These are phyloP conservation scores for Orycteropus afer DNA, from an alignment of 2,113 vertebrate species.

Conservation along the genomic window DNA sequence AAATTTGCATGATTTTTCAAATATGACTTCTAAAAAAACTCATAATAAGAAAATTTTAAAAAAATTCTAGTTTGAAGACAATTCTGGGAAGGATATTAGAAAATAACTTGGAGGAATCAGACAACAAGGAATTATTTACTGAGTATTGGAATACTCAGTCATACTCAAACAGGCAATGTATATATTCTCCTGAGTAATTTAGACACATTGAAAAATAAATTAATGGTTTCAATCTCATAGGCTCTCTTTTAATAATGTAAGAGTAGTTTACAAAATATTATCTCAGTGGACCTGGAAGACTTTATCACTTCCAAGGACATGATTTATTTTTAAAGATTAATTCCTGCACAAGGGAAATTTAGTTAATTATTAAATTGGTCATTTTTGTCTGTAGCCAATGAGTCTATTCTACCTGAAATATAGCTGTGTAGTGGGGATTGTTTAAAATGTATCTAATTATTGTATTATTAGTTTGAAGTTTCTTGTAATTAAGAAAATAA, in stretches of 20 bases:
- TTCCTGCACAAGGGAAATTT: constrained; percentile 21
- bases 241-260: constrained; percentile 3
- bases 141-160: not conserved
- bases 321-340: constrained; percentile 34
- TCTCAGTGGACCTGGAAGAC: not conserved
- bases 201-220: constrained; percentile 31
- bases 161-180: not conserved
- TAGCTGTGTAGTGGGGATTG: not conserved
- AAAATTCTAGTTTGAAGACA: not conserved
- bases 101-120: not conserved
- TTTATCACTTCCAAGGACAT: constrained; percentile 25
- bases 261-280: not conserved
- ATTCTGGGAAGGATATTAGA: not conserved
- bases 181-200: not conserved
- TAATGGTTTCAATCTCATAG: constrained; percentile 1
- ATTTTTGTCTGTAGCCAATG: not conserved
- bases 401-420: constrained; percentile 22
- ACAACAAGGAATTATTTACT: not conserved
- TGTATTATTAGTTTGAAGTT: constrained; percentile 48
- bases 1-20: not conserved
- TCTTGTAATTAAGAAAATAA: not conserved
- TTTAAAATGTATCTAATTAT: constrained; percentile 10
- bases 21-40: not conserved
- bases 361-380: constrained; percentile 26
- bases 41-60: not conserved